Evolutionary conservation across 2,797 vertebrate species (phyloP).

Genomic region (Alectoris magna): DNA sequence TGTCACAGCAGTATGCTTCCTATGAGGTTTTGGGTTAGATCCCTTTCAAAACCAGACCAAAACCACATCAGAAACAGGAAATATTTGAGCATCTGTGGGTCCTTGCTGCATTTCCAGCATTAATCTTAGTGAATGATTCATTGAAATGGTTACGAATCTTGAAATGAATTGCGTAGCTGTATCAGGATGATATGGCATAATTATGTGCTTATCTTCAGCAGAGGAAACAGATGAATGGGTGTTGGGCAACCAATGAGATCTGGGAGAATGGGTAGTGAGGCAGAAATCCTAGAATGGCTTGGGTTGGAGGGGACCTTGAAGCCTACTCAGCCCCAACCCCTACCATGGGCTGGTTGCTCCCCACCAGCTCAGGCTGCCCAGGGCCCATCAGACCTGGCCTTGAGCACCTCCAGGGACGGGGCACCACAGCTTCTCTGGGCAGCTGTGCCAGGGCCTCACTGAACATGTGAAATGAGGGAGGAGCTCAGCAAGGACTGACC

Average conservation of each 20-base stretch:
- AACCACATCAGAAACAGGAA: conserved; percentile 53
- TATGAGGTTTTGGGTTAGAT: conserved; percentile 47
- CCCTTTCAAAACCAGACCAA: conserved; percentile 32
- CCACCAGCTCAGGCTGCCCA: too few species aligned
- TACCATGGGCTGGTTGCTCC: too few species aligned
- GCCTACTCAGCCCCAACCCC: too few species aligned
- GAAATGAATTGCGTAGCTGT: neutral
- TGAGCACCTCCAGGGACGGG: too few species aligned
- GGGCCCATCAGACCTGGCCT: too few species aligned
- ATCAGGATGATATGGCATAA: neutral
- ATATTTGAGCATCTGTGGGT: conserved; percentile 7
- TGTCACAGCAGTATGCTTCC: conserved; percentile 19
- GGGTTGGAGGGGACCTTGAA: too few species aligned
- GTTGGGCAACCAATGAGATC: neutral
- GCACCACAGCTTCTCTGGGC: too few species aligned
- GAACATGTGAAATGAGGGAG: neutral
- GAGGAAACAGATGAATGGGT: neutral
- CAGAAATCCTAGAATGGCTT: neutral
- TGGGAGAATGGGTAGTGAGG: fast-evolving
- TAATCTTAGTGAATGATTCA: conserved; percentile 50
- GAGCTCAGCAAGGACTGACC: neutral
- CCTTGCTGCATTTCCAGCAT: conserved; percentile 18
- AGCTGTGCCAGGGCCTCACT: too few species aligned
- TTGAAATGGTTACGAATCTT: conserved; percentile 9
- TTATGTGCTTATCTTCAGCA: neutral